phyloP scores from a whole-genome alignment of 1,140 invertebrate genomes.

The Physella acuta region DNA sequence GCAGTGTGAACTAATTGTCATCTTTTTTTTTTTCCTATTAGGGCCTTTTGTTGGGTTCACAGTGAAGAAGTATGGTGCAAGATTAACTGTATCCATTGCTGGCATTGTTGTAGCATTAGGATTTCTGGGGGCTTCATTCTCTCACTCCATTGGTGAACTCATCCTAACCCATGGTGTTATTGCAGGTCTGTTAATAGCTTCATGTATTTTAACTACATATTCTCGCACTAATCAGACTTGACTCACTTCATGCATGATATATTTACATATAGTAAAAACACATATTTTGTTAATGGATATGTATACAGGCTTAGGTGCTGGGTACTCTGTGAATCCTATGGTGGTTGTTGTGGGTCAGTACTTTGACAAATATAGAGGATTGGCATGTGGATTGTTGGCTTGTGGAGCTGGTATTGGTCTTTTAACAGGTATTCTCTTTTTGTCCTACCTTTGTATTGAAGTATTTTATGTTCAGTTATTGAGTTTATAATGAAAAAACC shows the following conservation, averaged over 20 bases:
- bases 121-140: constrained; percentile 22
- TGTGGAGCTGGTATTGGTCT: constrained; percentile 16
- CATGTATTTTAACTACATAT: no score
- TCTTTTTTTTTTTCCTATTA: constrained; percentile 6
- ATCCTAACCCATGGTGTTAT: constrained; percentile 20
- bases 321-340: constrained; percentile 11
- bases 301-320: constrained; percentile 18
- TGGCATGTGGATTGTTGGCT: constrained; percentile 21
- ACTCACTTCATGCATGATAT: no score
- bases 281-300: not conserved
- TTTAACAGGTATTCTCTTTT: constrained; percentile 17
- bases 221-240: no score
- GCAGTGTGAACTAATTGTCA: not conserved
- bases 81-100: constrained; percentile 9
- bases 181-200: no score
- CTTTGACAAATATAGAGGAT: constrained; percentile 12
- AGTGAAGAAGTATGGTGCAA: constrained; percentile 5
- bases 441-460: no score
- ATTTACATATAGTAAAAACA: no score
- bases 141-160: constrained; percentile 1
- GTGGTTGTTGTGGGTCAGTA: constrained; percentile 23
- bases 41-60: constrained; percentile 18
- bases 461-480: no score
- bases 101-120: constrained; percentile 11
- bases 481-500: no score